Evolutionary conservation across 1,140 invertebrate genomes (phyloP), one percentile per base, ranked within the genome.

Genomic region (Liolophura sinensis): DNA sequence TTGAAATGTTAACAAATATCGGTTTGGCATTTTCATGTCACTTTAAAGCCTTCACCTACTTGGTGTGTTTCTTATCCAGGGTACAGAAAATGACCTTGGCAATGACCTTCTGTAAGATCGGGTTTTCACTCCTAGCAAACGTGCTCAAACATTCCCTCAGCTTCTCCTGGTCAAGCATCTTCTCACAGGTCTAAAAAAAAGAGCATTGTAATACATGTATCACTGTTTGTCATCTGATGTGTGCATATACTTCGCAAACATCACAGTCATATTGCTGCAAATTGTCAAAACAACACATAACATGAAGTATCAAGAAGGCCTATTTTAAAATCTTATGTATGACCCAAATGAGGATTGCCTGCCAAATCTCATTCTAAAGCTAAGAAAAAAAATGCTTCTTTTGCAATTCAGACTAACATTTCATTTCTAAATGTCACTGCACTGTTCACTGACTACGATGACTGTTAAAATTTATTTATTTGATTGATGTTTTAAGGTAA

Each of bases 101-200:
- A n/a, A 80, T 73, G n/a, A 82, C 80, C 54, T 81, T 81, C 76
- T 82, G 81, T 54, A 82, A 59, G n/a, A 78, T 60, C 0, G 78
- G 67, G 60, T 78, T 74, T 22, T 70, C 62, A 22, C 73, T 73
- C 31, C 71, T 68, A 14, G 72, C 78, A 73, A 76, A 82, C 52
- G 70, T 71, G 12, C 50, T 49, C 24, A 82, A 66, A 11, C 72
- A 65, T 18, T 80, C 77, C 46, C 69, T 74, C 24, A 78, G 18
- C 50, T 62, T 54, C 0, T 65, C 49, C 48, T 77, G 66, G 24
- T 70, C 61, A 56, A 81, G 47, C 62, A 82, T 61, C 51, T 54
- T 58, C 50, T 78, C 73, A 65, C 79, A 80, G 1, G 78, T 77
- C 81, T 82, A 65, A 6, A 73, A 73, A 18, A 52, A 18, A 16